Evolutionary conservation across 2,113 vertebrate species (phyloP), one percentile per base, ranked within the genome.

Genomic region (Vanacampus margaritifer): DNA sequence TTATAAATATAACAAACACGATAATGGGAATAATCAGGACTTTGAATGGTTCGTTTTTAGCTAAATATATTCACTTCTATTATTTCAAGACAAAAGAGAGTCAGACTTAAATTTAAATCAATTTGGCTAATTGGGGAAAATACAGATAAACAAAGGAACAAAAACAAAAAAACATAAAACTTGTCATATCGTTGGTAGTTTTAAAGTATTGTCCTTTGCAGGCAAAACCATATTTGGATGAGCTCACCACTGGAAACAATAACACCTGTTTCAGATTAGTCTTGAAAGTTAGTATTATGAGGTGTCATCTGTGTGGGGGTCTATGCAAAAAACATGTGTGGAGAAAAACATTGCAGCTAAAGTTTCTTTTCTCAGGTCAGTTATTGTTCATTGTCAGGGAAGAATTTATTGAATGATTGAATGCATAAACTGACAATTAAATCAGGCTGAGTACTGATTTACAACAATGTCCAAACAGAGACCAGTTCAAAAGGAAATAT

Each of bases 211-310:
- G 5, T 57, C 26, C 26, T 8, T 61, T 39, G 21, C 36, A 1
- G 32, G 32, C 19, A 58, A 11, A n/a, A 39, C 21, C 59, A 39
- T 26, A 43, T 62, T 62, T 62, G 60, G 6, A 61, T 7, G 14
- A 41, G 13, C 13, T 7, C 39, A 60, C 36, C 14, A 23, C 37
- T 59, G 19, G 32, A 39, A 61, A 24, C 11, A 23, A 21, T 43
- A 62, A 62, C 12, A 62, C 60, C n/a, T 62, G 60, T 62, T 62
- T 62, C 7, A 41, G 23, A 62, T 62, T 62, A 43, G 60, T 43
- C 60, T 26, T 45, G 39, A 43, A 43, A 2, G n/a, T 62, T 45
- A 41, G 21, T 39, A 41, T 61, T 62, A 62, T 62, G 60, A 62
- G 39, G 60, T 62, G 60, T 62, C 37, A 62, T 43, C 39, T 26